phyloP scores from a whole-genome alignment of 2,888 invertebrate genomes.

The Cryptus viduatorius region DNA sequence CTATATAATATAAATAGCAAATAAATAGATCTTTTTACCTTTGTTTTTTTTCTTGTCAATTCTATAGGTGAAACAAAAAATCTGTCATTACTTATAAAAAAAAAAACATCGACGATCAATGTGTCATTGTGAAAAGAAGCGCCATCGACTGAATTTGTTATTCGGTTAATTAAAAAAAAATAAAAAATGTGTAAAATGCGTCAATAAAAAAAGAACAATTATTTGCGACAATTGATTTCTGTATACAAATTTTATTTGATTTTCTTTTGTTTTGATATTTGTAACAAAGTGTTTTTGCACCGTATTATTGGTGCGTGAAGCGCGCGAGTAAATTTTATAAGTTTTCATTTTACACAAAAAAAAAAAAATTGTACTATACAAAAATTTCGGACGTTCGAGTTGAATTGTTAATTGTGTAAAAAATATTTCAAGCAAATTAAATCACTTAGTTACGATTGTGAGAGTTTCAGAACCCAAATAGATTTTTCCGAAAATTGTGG shows the following conservation, averaged over 20 bases:
- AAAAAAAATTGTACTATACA: neutral
- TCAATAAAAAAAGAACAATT: slow-evolving; percentile 5
- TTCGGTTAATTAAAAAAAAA: slow-evolving; percentile 3
- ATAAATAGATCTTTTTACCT: neutral
- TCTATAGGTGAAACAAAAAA: neutral
- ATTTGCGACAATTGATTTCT: slow-evolving; percentile 19
- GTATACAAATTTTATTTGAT: slow-evolving; percentile 16
- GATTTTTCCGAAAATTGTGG: no score
- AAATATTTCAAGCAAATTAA: neutral
- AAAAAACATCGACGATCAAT: neutral
- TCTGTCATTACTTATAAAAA: neutral
- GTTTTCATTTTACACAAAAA: neutral
- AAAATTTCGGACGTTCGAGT: neutral
- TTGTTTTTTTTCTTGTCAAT: neutral
- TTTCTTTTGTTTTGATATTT: neutral
- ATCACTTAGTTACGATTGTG: neutral
- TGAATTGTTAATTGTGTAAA: neutral
- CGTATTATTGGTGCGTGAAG: neutral
- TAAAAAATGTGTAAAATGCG: slow-evolving; percentile 1
- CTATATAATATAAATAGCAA: slow-evolving; percentile 20
- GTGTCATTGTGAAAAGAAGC: slow-evolving; percentile 3
- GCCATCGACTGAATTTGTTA: neutral
- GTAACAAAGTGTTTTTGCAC: neutral
- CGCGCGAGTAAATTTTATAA: neutral
- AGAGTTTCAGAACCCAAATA: no score